These are phyloP conservation scores for Molossus molossus DNA, from an alignment of 2,797 vertebrate genomes.

Conservation along the genomic window DNA sequence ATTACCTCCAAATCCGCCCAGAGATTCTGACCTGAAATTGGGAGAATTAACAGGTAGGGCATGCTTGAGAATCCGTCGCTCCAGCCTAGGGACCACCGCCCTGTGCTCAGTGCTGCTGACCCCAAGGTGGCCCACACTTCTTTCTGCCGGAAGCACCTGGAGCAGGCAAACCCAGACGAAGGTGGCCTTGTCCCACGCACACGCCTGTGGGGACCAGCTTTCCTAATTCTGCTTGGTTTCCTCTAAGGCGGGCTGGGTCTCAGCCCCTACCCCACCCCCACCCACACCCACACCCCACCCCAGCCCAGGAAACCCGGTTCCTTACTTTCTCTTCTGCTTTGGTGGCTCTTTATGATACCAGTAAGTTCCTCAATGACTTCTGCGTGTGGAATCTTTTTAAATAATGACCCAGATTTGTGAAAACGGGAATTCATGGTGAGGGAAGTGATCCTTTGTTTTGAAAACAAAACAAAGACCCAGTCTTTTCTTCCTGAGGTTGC, in stretches of 20 bases:
- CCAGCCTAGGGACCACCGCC: not conserved
- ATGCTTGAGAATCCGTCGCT: not conserved
- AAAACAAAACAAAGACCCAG: not conserved
- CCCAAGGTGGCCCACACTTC: not conserved
- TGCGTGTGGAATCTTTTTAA: not conserved
- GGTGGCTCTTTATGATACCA: not conserved
- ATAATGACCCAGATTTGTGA: conserved; percentile 1
- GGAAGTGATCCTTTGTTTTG: not conserved
- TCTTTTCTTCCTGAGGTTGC: not conserved
- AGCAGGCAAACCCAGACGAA: not conserved
- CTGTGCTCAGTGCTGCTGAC: not conserved
- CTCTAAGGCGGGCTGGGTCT: not conserved
- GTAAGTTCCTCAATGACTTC: not conserved
- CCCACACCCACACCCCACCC: not conserved
- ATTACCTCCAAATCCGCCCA: not conserved
- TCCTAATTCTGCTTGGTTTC: not conserved
- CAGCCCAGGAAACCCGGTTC: not conserved
- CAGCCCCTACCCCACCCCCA: too few relatives aligned
- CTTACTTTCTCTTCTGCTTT: conserved; percentile 50
- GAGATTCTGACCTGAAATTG: not conserved
- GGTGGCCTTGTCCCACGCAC: fast-evolving
- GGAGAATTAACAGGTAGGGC: not conserved
- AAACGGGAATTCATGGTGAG: not conserved
- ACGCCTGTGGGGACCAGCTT: not conserved
- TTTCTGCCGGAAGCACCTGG: not conserved